Conservation (phyloP, 2,888 invertebrate genomes). For the Caenorhabditis virilis region DNA sequence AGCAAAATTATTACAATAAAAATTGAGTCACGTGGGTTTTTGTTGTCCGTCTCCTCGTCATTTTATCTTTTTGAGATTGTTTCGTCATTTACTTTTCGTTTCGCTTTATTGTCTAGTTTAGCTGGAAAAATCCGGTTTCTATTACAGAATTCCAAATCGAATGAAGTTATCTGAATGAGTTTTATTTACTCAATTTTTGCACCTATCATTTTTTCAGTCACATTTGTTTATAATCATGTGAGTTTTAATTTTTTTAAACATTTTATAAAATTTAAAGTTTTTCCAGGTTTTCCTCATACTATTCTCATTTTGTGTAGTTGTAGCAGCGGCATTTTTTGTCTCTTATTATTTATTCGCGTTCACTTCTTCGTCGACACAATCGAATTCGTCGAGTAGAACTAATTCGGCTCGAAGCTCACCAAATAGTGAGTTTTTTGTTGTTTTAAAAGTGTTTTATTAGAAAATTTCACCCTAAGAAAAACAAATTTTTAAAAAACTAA, state of each 20-base stretch:
- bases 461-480: background rate
- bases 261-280: background rate
- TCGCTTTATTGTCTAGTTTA: too few relatives aligned
- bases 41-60: too few relatives aligned
- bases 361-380: conserved; percentile 8
- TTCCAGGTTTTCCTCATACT: conserved; percentile 43
- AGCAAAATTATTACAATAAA: too few relatives aligned
- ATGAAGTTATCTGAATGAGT: conserved; percentile 39
- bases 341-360: conserved; percentile 51
- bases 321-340: conserved; percentile 42
- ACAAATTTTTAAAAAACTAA: too few relatives aligned
- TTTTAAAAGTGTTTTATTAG: background rate
- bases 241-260: conserved; percentile 15
- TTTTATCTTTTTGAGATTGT: conserved; percentile 1
- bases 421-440: conserved; percentile 27
- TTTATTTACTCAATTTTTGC: conserved; percentile 43
- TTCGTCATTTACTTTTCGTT: background rate
- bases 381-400: conserved; percentile 12
- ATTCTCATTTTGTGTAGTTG: conserved; percentile 31
- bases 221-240: conserved; percentile 45
- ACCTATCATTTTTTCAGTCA: conserved; percentile 36
- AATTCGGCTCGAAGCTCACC: conserved; percentile 20
- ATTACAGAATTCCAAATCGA: too few relatives aligned
- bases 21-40: too few relatives aligned
- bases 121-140: too few relatives aligned